Conservation (phyloP, 2,888 invertebrate genomes). For the Seira sanloemensis region DNA sequence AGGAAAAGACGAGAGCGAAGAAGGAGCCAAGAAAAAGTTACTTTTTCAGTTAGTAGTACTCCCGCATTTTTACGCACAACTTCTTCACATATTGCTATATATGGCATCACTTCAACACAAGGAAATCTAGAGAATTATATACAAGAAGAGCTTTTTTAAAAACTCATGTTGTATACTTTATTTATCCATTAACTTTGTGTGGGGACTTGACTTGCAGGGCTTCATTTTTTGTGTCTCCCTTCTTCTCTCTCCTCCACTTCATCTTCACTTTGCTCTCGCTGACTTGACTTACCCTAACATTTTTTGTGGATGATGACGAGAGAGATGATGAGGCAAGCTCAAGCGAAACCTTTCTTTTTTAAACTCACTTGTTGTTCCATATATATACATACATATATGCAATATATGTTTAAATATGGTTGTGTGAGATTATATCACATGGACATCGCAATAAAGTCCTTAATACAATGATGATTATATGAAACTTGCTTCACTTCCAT, state of each 20-base stretch:
- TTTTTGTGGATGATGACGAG: background rate
- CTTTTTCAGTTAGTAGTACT: background rate
- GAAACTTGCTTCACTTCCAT: background rate
- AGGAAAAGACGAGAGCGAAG: constrained; percentile 2
- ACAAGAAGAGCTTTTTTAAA: background rate
- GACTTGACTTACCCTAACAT: constrained; percentile 26
- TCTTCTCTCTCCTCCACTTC: constrained; percentile 33
- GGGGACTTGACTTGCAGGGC: constrained; percentile 65
- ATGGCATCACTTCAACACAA: background rate
- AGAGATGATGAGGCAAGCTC: background rate
- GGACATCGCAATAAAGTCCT: constrained; percentile 27
- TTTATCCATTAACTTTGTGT: background rate
- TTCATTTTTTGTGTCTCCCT: constrained; percentile 67
- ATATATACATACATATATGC: background rate
- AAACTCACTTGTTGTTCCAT: constrained; percentile 45
- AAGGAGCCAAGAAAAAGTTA: constrained; percentile 40
- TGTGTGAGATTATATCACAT: constrained; percentile 12
- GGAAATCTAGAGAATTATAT: background rate
- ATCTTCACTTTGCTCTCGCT: constrained; percentile 19
- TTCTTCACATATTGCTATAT: background rate
- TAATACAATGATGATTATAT: constrained; percentile 28
- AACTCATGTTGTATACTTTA: background rate
- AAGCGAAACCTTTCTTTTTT: background rate
- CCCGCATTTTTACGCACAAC: background rate
- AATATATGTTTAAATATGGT: constrained; percentile 13